phyloP scores from a whole-genome alignment of 1,140 invertebrate genomes.

The Drosophila sechellia region DNA sequence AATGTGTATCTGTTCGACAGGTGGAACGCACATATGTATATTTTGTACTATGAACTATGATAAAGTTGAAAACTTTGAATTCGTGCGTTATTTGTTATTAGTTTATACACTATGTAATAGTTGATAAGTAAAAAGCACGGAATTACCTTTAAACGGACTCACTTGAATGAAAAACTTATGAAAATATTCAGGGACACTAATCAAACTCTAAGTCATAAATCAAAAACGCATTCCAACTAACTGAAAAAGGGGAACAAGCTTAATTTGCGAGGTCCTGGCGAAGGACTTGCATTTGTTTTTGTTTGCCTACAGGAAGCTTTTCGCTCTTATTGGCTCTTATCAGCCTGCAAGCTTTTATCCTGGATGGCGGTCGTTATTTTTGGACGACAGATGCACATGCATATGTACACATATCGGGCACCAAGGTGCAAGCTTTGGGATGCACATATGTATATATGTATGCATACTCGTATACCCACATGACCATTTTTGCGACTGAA shows the following conservation, averaged over 20 bases:
- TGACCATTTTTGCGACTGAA: not conserved
- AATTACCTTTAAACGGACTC: not conserved
- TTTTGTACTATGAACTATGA: no score
- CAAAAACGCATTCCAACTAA: not conserved
- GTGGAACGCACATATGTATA: no score
- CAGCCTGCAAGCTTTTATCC: conserved; percentile 10
- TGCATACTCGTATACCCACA: not conserved
- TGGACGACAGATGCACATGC: conserved; percentile 4
- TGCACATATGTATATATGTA: not conserved
- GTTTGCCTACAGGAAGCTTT: conserved; percentile 12
- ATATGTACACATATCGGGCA: conserved; percentile 2
- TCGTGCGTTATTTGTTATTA: not conserved
- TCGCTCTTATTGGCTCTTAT: conserved; percentile 8
- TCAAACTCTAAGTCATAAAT: conserved; percentile 7
- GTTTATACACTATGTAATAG: no score
- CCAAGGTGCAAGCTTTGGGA: conserved; percentile 7
- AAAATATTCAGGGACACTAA: not conserved
- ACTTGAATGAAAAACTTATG: not conserved
- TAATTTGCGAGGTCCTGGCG: conserved; percentile 1
- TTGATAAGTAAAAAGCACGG: not conserved
- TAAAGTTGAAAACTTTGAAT: not conserved
- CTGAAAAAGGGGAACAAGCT: conserved; percentile 14
- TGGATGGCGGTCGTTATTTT: conserved; percentile 9
- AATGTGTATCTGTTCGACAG: no score
- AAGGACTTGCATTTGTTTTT: not conserved